These are phyloP conservation scores for Acanthosepion pharaonis DNA, from an alignment of 2,888 invertebrate genomes.

Conservation along the genomic window DNA sequence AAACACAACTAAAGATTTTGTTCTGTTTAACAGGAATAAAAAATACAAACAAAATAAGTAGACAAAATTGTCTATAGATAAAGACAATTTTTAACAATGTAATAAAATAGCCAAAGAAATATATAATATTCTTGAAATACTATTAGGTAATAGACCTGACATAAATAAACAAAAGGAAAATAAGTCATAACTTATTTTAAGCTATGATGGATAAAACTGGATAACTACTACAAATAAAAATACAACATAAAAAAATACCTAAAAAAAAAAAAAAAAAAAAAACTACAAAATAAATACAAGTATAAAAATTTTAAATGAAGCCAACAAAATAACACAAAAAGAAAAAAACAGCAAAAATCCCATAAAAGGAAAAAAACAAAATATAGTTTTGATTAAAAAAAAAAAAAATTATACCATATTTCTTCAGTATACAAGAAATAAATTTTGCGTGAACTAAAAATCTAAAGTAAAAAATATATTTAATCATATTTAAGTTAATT, in stretches of 20 bases:
- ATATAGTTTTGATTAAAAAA: neutral
- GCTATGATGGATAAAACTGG: neutral
- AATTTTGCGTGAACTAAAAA: neutral
- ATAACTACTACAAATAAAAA: neutral
- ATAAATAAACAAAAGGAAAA: neutral
- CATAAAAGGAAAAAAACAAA: too few species aligned
- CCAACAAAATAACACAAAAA: neutral
- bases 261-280: neutral
- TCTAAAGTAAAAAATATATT: neutral
- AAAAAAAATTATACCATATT: neutral
- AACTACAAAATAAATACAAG: neutral
- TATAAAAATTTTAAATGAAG: neutral
- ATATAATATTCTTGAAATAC: neutral
- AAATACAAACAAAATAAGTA: neutral
- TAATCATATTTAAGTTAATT: neutral
- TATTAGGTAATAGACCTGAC: neutral
- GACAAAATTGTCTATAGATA: neutral
- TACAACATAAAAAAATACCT: neutral
- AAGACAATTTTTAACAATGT: conserved; percentile 7
- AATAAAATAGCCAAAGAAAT: neutral
- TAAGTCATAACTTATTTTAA: neutral
- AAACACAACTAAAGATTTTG: neutral
- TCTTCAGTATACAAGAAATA: neutral
- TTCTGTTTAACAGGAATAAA: neutral
- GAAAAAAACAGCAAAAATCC: neutral